phyloP scores from a whole-genome alignment of 2,888 invertebrate species.

The Heterodera filipjevi region DNA sequence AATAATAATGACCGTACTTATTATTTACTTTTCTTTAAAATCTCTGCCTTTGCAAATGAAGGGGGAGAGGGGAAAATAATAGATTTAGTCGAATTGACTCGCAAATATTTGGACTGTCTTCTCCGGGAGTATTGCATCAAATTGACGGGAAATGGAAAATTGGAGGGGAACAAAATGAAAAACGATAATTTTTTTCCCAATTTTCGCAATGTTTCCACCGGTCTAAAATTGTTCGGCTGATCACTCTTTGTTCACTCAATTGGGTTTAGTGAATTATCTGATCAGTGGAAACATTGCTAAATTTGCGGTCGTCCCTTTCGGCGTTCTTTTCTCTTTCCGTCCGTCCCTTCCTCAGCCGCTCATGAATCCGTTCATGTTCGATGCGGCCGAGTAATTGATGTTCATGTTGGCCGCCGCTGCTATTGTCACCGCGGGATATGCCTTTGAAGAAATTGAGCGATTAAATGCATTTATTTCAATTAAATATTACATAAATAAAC shows the following conservation, averaged over 20 bases:
- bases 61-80: too few species aligned
- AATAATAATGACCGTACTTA: too few species aligned
- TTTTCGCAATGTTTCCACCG: not conserved
- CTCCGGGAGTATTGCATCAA: not conserved
- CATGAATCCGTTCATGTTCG: constrained; percentile 15
- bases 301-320: not conserved
- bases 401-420: constrained; percentile 24
- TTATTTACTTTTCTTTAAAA: not conserved
- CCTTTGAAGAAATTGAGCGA: not conserved
- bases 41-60: not conserved
- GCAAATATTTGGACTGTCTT: not conserved
- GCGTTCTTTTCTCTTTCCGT: not conserved
- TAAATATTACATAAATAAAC: too few species aligned
- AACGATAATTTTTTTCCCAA: not conserved
- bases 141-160: not conserved
- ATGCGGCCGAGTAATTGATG: constrained; percentile 19
- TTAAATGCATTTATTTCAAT: not conserved
- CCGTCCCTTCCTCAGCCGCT: not conserved
- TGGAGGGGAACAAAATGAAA: not conserved
- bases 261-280: not conserved
- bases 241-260: not conserved
- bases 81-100: not conserved
- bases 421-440: constrained; percentile 21
- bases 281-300: not conserved
- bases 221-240: not conserved